Evolutionary conservation across 2,113 vertebrate genomes (phyloP).

Genomic region (Cettia cetti): DNA sequence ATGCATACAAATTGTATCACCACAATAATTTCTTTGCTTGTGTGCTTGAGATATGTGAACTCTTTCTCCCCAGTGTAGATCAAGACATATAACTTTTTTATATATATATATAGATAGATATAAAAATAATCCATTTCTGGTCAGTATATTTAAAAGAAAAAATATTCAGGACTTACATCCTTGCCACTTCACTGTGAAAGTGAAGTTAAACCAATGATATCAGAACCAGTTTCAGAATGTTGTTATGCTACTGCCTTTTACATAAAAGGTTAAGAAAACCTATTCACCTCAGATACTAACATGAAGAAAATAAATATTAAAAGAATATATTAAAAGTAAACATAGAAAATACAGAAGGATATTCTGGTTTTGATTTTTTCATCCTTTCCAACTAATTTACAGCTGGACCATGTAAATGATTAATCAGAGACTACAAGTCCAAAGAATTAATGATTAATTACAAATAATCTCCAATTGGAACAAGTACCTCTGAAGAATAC

Average conservation of each 20-base stretch:
- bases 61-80: background rate
- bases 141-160: background rate
- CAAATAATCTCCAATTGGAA: background rate
- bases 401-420: background rate
- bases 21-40: background rate
- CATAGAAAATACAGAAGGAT: background rate
- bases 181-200: background rate
- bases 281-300: background rate
- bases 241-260: background rate
- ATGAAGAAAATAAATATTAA: background rate
- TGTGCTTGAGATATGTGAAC: background rate
- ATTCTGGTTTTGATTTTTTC: background rate
- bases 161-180: background rate
- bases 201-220: background rate
- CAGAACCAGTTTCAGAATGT: background rate
- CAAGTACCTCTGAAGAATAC: background rate
- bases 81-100: background rate
- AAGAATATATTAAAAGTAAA: background rate
- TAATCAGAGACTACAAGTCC: background rate
- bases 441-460: background rate
- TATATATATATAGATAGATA: too few species aligned
- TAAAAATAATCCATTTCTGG: background rate
- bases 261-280: background rate
- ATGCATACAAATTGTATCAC: background rate
- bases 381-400: background rate